phyloP scores from a whole-genome alignment of 2,113 vertebrate genomes.

The Henicopernis longicauda region DNA sequence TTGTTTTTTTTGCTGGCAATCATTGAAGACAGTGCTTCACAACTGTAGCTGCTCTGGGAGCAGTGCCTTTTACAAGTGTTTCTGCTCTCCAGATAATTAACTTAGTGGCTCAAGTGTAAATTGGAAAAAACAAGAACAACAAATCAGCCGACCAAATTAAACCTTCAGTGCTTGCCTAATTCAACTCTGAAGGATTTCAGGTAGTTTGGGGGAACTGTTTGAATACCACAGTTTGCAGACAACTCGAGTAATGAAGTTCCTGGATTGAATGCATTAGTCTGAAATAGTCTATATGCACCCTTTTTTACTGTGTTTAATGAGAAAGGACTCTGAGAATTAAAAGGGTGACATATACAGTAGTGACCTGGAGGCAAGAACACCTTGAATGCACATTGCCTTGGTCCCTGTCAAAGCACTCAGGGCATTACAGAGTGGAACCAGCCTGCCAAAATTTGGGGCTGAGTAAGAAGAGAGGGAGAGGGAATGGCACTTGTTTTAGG shows the following conservation, averaged over 20 bases:
- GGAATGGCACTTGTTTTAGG: background rate
- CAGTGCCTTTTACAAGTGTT: background rate
- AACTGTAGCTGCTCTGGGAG: background rate
- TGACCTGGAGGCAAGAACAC: background rate
- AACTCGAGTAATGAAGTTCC: background rate
- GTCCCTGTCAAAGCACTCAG: background rate
- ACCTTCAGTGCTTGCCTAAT: background rate
- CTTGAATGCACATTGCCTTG: background rate
- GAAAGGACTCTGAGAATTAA: background rate
- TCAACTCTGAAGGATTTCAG: background rate
- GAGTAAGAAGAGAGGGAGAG: background rate
- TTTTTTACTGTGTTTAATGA: background rate
- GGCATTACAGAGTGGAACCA: background rate
- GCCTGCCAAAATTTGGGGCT: background rate
- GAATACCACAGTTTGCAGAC: background rate
- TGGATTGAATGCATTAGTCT: background rate
- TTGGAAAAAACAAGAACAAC: background rate
- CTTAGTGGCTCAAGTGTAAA: background rate
- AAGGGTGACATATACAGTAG: background rate
- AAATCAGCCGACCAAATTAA: background rate
- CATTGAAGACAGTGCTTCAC: background rate
- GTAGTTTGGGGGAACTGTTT: background rate
- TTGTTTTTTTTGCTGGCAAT: rapidly evolving
- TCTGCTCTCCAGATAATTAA: background rate
- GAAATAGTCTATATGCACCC: background rate